Percentiles rank a stretch among this genome's conserved stretches.
These are phyloP conservation scores for Smutsia gigantea DNA, from an alignment of 2,797 vertebrate species.

Conservation along the genomic window DNA sequence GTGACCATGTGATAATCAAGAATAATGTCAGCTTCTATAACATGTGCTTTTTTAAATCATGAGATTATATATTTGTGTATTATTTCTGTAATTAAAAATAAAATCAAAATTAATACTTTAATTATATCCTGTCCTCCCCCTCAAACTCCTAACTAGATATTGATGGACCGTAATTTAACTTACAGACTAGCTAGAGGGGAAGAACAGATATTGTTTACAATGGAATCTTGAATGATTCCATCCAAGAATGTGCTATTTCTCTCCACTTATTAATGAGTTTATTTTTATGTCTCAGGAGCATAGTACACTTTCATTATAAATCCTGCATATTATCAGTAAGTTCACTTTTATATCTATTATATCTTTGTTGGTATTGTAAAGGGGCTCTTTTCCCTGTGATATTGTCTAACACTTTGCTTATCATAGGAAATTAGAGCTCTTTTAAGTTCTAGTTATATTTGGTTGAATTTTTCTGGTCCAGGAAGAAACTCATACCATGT, in stretches of 20 bases:
- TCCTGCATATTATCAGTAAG: background rate
- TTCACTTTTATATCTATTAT: conserved; percentile 10
- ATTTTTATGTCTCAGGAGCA: conserved; percentile 1
- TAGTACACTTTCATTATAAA: background rate
- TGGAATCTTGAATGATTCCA: background rate
- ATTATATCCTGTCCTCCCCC: background rate
- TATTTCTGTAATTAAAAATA: background rate
- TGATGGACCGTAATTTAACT: background rate
- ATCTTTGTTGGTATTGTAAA: background rate
- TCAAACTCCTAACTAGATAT: background rate
- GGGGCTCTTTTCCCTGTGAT: background rate
- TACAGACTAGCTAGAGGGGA: background rate
- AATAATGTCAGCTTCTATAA: background rate
- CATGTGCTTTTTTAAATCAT: background rate
- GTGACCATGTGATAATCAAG: background rate
- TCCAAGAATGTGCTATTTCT: background rate
- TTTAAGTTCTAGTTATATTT: conserved; percentile 12
- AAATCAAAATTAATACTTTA: conserved; percentile 6
- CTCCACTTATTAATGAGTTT: background rate
- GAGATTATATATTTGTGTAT: background rate
- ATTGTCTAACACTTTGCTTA: background rate
- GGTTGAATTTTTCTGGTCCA: background rate
- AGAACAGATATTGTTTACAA: background rate
- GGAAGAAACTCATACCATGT: background rate
- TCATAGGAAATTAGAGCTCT: background rate